Percentiles rank a stretch among this genome's conserved stretches.
Evolutionary conservation across 2,888 invertebrate genomes (phyloP).

Genomic region (Thyatira batis): DNA sequence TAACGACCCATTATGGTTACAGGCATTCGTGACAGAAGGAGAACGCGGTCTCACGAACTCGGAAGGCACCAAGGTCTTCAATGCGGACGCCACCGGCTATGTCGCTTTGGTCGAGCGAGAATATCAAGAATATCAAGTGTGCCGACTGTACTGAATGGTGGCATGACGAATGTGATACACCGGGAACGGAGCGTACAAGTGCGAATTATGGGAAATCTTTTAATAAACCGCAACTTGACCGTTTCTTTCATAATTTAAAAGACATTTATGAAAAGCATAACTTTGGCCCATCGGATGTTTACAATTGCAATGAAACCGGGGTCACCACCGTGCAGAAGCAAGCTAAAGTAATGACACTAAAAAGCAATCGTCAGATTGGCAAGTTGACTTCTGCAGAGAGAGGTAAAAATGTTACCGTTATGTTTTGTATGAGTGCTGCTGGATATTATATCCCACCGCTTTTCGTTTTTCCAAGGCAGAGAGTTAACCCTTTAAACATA

Average conservation of each 20-base stretch:
- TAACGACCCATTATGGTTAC: slow-evolving; percentile 19
- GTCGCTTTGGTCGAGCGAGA: slow-evolving; percentile 15
- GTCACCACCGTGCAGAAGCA: slow-evolving; percentile 24
- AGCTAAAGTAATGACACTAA: slow-evolving; percentile 20
- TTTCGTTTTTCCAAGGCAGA: slow-evolving; percentile 24
- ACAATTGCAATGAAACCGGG: slow-evolving; percentile 31
- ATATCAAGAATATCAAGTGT: too few relatives aligned
- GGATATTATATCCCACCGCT: slow-evolving; percentile 26
- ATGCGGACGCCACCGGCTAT: slow-evolving; percentile 18
- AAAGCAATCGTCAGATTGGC: slow-evolving; percentile 19
- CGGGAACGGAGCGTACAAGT: too few relatives aligned
- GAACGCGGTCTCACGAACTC: slow-evolving; percentile 12
- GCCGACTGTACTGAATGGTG: too few relatives aligned
- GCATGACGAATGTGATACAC: too few relatives aligned
- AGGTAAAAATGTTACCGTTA: slow-evolving; percentile 21
- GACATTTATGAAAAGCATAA: too few relatives aligned
- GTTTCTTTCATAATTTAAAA: too few relatives aligned
- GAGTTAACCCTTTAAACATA: too few relatives aligned
- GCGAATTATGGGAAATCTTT: too few relatives aligned
- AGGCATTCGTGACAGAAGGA: slow-evolving; percentile 15
- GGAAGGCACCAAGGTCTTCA: slow-evolving; percentile 7
- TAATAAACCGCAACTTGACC: too few relatives aligned
- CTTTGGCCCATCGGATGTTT: slow-evolving; percentile 26
- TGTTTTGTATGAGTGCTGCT: slow-evolving; percentile 21
- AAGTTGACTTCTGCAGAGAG: slow-evolving; percentile 27